These are phyloP conservation scores for Autographa gamma DNA, from an alignment of 2,888 invertebrate species.

Conservation along the genomic window DNA sequence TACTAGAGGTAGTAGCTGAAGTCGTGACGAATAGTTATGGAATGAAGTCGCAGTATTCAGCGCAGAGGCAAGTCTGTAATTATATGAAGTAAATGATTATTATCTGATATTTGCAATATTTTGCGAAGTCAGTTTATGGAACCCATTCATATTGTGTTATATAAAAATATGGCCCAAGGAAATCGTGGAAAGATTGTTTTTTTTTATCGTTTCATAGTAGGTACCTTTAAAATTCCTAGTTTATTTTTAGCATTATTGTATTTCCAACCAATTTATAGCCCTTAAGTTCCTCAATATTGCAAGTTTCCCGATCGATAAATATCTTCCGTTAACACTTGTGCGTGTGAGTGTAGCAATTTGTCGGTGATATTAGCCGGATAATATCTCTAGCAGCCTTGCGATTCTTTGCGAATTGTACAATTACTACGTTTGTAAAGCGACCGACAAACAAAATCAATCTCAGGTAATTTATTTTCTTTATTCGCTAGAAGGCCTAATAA, in stretches of 20 bases:
- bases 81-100: not conserved
- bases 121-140: not conserved
- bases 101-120: not conserved
- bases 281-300: not conserved
- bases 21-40: not conserved
- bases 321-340: constrained; percentile 47
- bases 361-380: constrained; percentile 63
- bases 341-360: constrained; percentile 65
- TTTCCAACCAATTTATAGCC: too few relatives aligned
- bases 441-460: constrained; percentile 8
- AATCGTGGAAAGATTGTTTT: too few relatives aligned
- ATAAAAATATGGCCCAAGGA: too few relatives aligned
- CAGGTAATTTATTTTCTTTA: not conserved
- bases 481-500: not conserved
- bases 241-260: too few relatives aligned
- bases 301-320: constrained; percentile 16
- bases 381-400: constrained; percentile 61
- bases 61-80: not conserved
- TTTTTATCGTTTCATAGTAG: too few relatives aligned
- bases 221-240: too few relatives aligned
- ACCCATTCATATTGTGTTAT: too few relatives aligned
- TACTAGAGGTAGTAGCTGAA: too few relatives aligned
- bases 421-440: constrained; percentile 36
- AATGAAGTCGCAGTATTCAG: not conserved
- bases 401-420: constrained; percentile 56